Base-by-base conservation (phyloP, 2,888 invertebrate species). In the Andrena camellia region DNA sequence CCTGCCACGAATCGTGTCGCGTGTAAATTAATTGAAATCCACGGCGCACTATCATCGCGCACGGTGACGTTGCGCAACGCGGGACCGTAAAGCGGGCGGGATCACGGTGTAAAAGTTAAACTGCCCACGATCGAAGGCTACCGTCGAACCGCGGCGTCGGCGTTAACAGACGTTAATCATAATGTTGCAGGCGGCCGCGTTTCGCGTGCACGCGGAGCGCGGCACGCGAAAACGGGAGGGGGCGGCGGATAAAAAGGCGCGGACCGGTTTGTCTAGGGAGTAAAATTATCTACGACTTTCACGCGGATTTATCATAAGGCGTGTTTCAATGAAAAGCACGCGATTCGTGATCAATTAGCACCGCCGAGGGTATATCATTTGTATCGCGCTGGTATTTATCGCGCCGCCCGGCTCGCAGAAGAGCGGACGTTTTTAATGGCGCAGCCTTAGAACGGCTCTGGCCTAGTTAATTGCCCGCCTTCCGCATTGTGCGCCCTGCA, bases 211-310 rank as follows among this genome's bases (percentile, higher is more conserved):
- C 52, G 67, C 52, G 31, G 31, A 52, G 10, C 57, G 31, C 33
- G 52, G 71, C 26, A 62, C 54, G 67, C 33, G 57, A 80, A 72
- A 29, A 20, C 54, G 42, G 35, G 62, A 67, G 71, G 66, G 66
- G 62, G 57, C 31, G n/a, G 42, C 8, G 59, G 8, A 64, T 42
- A 77, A 70, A 64, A 35, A 26, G 31, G 72, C 63, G 60, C 52
- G 69, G 86, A 86, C 85, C 86, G 86, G 88, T 87, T 86, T 86
- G 76, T 76, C 73, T 85, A 77, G 73, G 68, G 60, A 76, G 67
- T 72, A 70, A 71, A 81, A 77, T 71, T 70, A 70, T 59, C 78
- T 87, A 79, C 71, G 69, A 77, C 81, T 87, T 85, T 88, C 83
- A 77, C 79, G 79, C 57, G 79, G 82, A 85, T 86, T 85, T 85